Percentiles rank a stretch among this genome's conserved stretches.
phyloP scores from a whole-genome alignment of 2,113 vertebrate genomes.

The Brachirus orientalis region DNA sequence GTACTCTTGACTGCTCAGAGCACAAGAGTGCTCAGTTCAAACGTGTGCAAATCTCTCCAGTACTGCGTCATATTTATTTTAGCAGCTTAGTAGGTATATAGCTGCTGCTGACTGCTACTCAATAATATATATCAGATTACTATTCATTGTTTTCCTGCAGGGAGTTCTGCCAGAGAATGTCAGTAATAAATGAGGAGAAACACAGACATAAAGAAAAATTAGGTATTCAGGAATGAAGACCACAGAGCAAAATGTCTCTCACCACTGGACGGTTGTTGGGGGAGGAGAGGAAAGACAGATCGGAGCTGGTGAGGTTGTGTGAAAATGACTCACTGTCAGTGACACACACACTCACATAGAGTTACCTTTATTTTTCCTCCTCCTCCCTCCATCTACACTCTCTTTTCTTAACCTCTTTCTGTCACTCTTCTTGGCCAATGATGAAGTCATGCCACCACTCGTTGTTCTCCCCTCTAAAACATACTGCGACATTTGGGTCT shows the following conservation, averaged over 20 bases:
- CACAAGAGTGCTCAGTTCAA: slow-evolving; percentile 45
- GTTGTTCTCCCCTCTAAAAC: background rate
- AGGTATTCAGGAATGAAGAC: slow-evolving; percentile 29
- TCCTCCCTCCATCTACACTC: slow-evolving; percentile 20
- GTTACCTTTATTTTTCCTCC: slow-evolving; percentile 8
- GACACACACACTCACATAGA: slow-evolving; percentile 28
- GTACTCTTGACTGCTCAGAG: slow-evolving; percentile 18
- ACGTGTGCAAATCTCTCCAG: slow-evolving; percentile 55
- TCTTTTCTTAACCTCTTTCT: slow-evolving; percentile 48
- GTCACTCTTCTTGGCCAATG: slow-evolving; percentile 35
- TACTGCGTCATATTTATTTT: slow-evolving; percentile 72
- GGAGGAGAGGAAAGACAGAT: slow-evolving; percentile 38
- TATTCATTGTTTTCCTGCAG: slow-evolving; percentile 51
- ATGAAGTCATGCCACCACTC: slow-evolving; percentile 61
- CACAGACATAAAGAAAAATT: slow-evolving; percentile 12
- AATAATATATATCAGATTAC: slow-evolving; percentile 72
- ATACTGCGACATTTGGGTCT: background rate
- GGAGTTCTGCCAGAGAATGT: slow-evolving; percentile 49
- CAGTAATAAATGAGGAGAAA: slow-evolving; percentile 29
- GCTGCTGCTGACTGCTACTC: slow-evolving; percentile 64
- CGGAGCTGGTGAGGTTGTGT: slow-evolving; percentile 37
- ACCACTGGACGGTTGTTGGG: slow-evolving; percentile 34
- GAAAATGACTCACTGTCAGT: slow-evolving; percentile 56
- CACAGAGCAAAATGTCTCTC: slow-evolving; percentile 49
- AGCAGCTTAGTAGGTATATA: slow-evolving; percentile 58